A percentile compares a stretch with the other conserved stretches of the same genome.
These are phyloP conservation scores for Danionella cerebrum DNA, from an alignment of 2,113 vertebrate genomes.

Conservation along the genomic window DNA sequence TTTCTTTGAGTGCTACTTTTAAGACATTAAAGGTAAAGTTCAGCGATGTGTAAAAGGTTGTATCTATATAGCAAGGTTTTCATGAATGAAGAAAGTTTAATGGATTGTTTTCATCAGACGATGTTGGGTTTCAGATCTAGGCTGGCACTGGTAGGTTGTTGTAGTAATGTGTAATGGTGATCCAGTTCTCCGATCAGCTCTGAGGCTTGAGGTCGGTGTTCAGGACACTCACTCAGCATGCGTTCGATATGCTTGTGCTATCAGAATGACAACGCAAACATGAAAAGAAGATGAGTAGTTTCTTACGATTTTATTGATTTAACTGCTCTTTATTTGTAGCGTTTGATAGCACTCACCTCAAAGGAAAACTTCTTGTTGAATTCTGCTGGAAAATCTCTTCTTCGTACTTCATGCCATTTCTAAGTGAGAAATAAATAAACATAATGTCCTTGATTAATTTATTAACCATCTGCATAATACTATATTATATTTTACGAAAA, in stretches of 20 bases:
- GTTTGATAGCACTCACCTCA: conserved; percentile 60
- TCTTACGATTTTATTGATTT: too few relatives aligned
- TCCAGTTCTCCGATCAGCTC: conserved; percentile 18
- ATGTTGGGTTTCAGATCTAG: neutral
- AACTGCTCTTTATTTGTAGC: too few relatives aligned
- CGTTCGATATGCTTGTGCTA: conserved; percentile 45
- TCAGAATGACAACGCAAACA: neutral
- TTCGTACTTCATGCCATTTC: conserved; percentile 26
- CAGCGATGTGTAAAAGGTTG: too few relatives aligned
- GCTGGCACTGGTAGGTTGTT: too few relatives aligned
- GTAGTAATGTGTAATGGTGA: neutral
- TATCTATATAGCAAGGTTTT: too few relatives aligned
- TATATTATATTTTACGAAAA: neutral
- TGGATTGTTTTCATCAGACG: neutral
- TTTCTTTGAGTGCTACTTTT: too few relatives aligned
- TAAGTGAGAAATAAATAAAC: conserved; percentile 11
- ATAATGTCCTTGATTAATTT: too few relatives aligned
- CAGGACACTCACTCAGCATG: conserved; percentile 46
- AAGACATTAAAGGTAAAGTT: too few relatives aligned
- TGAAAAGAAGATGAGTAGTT: neutral
- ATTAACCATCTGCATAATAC: too few relatives aligned
- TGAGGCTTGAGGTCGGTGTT: conserved; percentile 45
- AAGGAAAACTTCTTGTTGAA: conserved; percentile 35
- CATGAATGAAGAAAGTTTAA: too few relatives aligned
- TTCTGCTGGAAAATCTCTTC: conserved; percentile 22